These are phyloP conservation scores for Anthopleura xanthogrammica DNA, from an alignment of 92 coral and sea anemone genomes.

Conservation along the genomic window DNA sequence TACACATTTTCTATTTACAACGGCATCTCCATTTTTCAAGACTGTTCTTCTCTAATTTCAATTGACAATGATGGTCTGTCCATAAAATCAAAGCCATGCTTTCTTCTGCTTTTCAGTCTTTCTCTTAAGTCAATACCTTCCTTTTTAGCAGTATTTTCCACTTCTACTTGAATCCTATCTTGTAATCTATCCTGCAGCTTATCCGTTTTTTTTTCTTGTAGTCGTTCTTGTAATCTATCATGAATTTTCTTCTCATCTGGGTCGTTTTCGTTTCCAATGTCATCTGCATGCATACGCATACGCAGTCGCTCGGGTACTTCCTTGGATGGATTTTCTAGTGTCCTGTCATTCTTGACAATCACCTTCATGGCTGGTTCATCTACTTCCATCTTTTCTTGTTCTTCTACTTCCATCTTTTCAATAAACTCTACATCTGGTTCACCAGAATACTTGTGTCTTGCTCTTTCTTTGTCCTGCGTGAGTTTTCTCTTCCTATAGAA, in stretches of 20 bases:
- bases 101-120: constrained; percentile 70
- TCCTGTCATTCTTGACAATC: constrained; percentile 71
- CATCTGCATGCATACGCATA: constrained; percentile 90
- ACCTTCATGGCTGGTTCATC: constrained; percentile 93
- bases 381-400: constrained; percentile 63
- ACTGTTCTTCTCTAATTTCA: constrained; percentile 78
- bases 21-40: neutral
- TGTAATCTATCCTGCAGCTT: constrained; percentile 29
- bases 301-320: constrained; percentile 53
- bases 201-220: constrained; percentile 7
- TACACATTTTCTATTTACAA: neutral
- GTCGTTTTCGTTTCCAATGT: constrained; percentile 16
- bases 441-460: constrained; percentile 65
- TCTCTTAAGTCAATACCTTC: constrained; percentile 67
- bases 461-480: constrained; percentile 69
- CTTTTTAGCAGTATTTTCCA: neutral
- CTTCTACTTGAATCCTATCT: neutral
- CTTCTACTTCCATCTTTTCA: constrained; percentile 65
- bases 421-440: constrained; percentile 84
- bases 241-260: constrained; percentile 2
- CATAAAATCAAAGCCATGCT: constrained; percentile 69
- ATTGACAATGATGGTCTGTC: constrained; percentile 91
- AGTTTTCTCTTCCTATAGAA: constrained; percentile 78
- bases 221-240: constrained; percentile 24
- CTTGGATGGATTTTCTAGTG: constrained; percentile 32